A percentile compares a stretch with the other conserved stretches of the same genome.
Evolutionary conservation across 2,113 vertebrate species (phyloP).

Genomic region (Xenotilapia longispinis): DNA sequence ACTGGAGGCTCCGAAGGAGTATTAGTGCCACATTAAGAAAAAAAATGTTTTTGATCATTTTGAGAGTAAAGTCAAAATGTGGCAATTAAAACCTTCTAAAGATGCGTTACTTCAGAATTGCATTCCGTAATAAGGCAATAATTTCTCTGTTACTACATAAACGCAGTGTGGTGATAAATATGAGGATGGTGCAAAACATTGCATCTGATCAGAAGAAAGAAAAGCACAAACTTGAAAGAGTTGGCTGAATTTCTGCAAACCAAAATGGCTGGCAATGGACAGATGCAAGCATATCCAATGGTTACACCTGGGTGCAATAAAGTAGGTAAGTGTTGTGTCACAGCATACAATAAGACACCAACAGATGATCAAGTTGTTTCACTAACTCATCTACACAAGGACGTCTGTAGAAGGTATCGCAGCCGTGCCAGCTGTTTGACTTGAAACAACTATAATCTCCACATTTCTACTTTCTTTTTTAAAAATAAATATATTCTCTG

Average conservation of each 20-base stretch:
- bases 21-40: neutral
- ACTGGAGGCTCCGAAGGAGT: neutral
- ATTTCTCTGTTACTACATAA: neutral
- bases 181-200: neutral
- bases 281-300: neutral
- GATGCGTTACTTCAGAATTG: neutral
- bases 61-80: neutral
- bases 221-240: neutral
- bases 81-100: neutral
- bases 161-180: neutral
- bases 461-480: neutral
- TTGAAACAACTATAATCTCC: neutral
- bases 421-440: neutral
- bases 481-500: neutral
- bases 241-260: neutral
- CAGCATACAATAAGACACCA: neutral
- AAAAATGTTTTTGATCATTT: neutral
- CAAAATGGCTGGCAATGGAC: neutral
- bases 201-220: neutral
- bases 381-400: neutral
- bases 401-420: neutral
- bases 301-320: neutral
- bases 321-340: neutral
- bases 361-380: neutral
- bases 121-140: neutral